These are phyloP conservation scores for Ciona savignyi DNA, from an alignment of 23 tunicate genomes.

Conservation along the genomic window DNA sequence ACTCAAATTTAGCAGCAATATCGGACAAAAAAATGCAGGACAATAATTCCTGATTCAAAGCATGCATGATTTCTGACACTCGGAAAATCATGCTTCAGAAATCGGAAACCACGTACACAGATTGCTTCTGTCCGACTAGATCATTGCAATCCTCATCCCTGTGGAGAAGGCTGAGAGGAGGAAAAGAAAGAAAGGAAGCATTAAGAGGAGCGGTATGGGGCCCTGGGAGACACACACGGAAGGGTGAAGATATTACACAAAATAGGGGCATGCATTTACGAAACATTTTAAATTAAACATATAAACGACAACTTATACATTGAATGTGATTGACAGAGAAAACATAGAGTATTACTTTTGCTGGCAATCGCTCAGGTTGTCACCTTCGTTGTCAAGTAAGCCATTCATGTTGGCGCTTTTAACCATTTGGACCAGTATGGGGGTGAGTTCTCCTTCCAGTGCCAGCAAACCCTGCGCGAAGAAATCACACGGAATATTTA, in stretches of 20 bases:
- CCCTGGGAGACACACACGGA: neutral
- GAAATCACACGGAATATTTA: no score
- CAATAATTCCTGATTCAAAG: no score
- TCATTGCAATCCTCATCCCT: constrained; percentile 41
- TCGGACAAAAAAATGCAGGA: no score
- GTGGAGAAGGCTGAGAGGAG: constrained; percentile 25
- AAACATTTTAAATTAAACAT: neutral
- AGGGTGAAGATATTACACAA: neutral
- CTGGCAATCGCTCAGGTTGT: constrained; percentile 74
- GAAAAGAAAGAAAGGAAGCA: constrained; percentile 2
- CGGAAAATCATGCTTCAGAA: neutral
- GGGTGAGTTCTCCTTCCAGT: constrained; percentile 98
- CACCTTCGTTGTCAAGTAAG: constrained; percentile 91
- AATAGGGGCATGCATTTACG: constrained; percentile 4
- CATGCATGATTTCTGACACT: neutral
- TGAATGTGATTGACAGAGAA: neutral
- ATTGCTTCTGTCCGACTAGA: constrained; percentile 24
- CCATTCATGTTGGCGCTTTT: constrained; percentile 99
- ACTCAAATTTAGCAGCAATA: no score
- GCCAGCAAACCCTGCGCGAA: constrained; percentile 84
- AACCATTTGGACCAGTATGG: constrained; percentile 99
- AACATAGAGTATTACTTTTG: constrained; percentile 57
- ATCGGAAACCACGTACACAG: constrained; percentile 21
- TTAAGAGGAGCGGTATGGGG: neutral
- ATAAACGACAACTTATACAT: neutral